Evolutionary conservation across 1,140 invertebrate genomes (phyloP), one percentile per base, ranked within the genome.

Genomic region (Drosophila fuyamai): DNA sequence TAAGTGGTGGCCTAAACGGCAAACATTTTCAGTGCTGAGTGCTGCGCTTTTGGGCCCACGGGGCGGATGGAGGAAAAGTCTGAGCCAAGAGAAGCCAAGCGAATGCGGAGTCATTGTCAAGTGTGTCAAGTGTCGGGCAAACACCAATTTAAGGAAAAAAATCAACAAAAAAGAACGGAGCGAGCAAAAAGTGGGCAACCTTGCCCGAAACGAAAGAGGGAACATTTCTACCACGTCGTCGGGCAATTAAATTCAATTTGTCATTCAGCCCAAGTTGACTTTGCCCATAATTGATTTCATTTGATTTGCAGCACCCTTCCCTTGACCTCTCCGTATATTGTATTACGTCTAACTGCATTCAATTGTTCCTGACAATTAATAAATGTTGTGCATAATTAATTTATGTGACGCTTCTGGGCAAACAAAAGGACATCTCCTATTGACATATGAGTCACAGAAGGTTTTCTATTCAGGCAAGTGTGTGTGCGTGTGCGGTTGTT

Each of bases 341-440:
- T 74, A 40, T 57, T 55, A 57, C 57, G 27, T 57, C 53, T 47
- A 58, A 58, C 50, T 68, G 62, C 59, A 56, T 79, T 79, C 81
- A 83, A 83, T 83, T 83, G 81, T 79, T 79, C 70, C 65, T 83
- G 80, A 83, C 80, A 83, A 83, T 83, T 83, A 83, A 83, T 83
- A 83, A 83, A 83, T 83, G 74, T 83, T 79, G 61, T 62, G 80
- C 71, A 83, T 83, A 83, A 83, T 83, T 83, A 83, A 83, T 83
- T 83, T 75, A 63, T 75, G 70, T 74, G 72, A 62, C 70, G 72
- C 72, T 71, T 81, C 80, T 56, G 71, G 75, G 67, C 79, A 81
- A 81, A 81, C 79, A 81, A 81, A 81, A 62, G 73, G 59, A 56
- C 73, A 61, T 67, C 61, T 58, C 36, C 48, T 16, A 70, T 80